Evolutionary conservation across 2,797 vertebrate species (phyloP), one percentile per base, ranked within the genome.

Genomic region (Amniataba percoides): DNA sequence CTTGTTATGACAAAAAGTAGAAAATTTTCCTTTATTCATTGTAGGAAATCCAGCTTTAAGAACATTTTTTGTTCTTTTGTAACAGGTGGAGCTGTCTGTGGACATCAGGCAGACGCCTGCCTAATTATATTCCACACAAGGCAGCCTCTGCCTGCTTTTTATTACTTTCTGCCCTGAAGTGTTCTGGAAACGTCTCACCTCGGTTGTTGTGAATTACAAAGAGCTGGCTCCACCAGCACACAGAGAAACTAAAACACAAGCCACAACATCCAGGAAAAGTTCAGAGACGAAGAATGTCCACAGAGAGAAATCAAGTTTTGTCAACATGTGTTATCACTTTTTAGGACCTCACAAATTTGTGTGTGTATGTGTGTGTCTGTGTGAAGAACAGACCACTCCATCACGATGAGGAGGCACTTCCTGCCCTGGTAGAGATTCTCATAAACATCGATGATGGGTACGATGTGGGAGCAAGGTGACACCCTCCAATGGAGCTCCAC

Each of bases 401-500:
- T 97, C 81, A 98, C 94, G 4, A 98, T 96, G 71, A 97, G 96
- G 68, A 97, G 95, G 87, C 96, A 97, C 75, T 97, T 97, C 83
- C 93, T 95, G 19, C 93, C 94, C 62, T 96, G 96, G 58, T 97
- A 97, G 25, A 98, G 95, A 77, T 98, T 98, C 89, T 98, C 97
- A 1, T 97, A 97, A 79, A 98, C 96, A 0, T 98, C 97, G 75
- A 96, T 93, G 61, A 98, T 98, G 52, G 95, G 94, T 19, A 97
- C 97, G 1, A 97, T 97, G 88, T 97, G 96, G 0, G 95, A 69
- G 9, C 97, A 98, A 62, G 96, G 94, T 0, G 97, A 98, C 0
- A 96, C 97, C 39, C 96, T 90, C 96, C 96, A 97, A 88, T 98
- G 97, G 71, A 98, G 92, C 71, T 97, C 96, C 63, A 98, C 96